Evolutionary conservation across 1,140 invertebrate genomes (phyloP), one percentile per base, ranked within the genome.

Genomic region (Drosophila tani): DNA sequence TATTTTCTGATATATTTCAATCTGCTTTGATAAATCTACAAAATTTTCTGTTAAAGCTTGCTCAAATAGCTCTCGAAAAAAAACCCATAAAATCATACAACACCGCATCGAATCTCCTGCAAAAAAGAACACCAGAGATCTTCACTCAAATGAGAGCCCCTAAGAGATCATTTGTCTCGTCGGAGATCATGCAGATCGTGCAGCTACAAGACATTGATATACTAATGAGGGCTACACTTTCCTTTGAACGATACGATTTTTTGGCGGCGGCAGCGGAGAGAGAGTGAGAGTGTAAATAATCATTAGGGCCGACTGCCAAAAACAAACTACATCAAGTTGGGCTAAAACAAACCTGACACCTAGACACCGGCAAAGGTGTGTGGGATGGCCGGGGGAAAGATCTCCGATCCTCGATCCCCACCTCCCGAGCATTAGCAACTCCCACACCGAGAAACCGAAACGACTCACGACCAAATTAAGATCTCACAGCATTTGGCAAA

Each of bases 401-500:
- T 43, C 7, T 12, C 5, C 45, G 55, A 9, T n/a, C 35, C 41
- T 2, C 43, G 11, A 21, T 32, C 11, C 17, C 27, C 17, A n/a
- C 27, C 40, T 8, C 19, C 4, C 19, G 12, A 19, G 66, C 29
- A 50, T 40, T 35, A 38, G 63, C 29, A 45, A 35, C 51, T 38
- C 29, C 17, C 58, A 49, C 55, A 67, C 49, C 56, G 58, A 6
- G 27, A 29, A 55, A 55, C 53, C 32, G 53, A 55, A 60, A 73
- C 27, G 67, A 73, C 77, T 70, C 83, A 88, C 83, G 83, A 86
- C 84, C 84, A 90, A 88, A 88, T 88, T 88, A 88, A 88, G 84
- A 88, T 88, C 84, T 88, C 84, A 88, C 76, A 81, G 83, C 77
- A 87, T 87, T 87, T 87, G 82, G 63, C 78, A 77, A 87, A 87